A percentile compares a stretch with the other conserved stretches of the same genome.
Conservation (phyloP, 2,113 vertebrate genomes). For the Epinephelus cyanopodus region DNA sequence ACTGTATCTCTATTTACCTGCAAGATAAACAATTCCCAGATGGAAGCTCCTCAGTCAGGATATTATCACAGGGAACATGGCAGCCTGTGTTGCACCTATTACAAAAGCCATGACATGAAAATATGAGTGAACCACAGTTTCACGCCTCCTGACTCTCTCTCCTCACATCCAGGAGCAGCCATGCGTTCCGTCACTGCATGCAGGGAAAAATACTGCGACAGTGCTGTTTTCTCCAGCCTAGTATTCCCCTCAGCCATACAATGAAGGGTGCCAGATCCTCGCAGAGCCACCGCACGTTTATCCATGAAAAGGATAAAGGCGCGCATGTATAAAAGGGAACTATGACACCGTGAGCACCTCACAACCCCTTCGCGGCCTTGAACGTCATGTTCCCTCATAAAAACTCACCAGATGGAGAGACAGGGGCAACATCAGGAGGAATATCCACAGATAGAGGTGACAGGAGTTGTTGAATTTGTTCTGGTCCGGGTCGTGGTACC, state of each 20-base stretch:
- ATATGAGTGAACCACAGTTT: constrained; percentile 20
- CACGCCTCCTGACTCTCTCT: constrained; percentile 24
- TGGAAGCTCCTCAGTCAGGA: neutral
- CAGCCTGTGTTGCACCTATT: constrained; percentile 14
- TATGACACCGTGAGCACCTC: constrained; percentile 21
- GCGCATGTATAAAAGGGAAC: constrained; percentile 14
- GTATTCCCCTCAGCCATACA: constrained; percentile 28
- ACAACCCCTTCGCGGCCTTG: constrained; percentile 67
- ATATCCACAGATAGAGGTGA: constrained; percentile 97
- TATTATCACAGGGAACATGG: neutral
- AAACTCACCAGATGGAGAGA: constrained; percentile 94
- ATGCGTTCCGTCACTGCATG: constrained; percentile 74
- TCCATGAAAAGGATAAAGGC: neutral
- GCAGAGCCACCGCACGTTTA: constrained; percentile 7
- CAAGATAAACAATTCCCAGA: neutral
- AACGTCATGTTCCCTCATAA: constrained; percentile 47
- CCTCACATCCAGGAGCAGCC: constrained; percentile 67
- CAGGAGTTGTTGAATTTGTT: constrained; percentile 97
- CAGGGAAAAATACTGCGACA: constrained; percentile 83
- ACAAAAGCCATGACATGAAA: constrained; percentile 32
- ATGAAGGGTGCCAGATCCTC: neutral
- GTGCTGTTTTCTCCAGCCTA: constrained; percentile 28
- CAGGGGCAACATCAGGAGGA: constrained; percentile 92
- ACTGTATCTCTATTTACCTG: neutral
- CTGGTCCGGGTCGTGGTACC: constrained; percentile 97